Base-by-base conservation (phyloP, 2,797 vertebrate species). In the Galaxias olidus region DNA sequence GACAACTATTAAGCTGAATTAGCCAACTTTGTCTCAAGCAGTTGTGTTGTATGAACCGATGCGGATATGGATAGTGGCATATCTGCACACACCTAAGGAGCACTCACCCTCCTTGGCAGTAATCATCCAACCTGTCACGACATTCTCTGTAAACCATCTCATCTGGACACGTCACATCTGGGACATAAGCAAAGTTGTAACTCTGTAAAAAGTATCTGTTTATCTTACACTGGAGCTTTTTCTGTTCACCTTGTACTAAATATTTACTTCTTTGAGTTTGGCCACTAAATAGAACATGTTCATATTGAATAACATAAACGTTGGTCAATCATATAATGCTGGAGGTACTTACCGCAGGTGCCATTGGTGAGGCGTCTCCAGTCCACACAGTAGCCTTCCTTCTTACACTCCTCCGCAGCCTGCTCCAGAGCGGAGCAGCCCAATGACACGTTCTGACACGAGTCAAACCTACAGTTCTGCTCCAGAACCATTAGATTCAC, bases 321-420 rank as follows among this genome's bases (percentile, higher is more conserved):
- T 56, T 42, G 4, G 42, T 56, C 19, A 17, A 50, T 59, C 1
- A 9, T 15, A 17, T 30, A 0, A n/a, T 17, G 10, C 19, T 45
- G 9, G 30, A 14, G n/a, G 15, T 18, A 30, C 77, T 66, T 81
- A 92, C 91, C 63, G 61, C 91, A 93, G 4, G 0, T 61, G 69
- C 88, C 87, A 30, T 84, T 72, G 0, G 86, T 89, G 20, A 89
- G 74, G 4, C 8, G 14, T 79, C 86, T 88, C 91, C 91, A 93
- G 17, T 88, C 65, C 17, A 91, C 62, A 68, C 86, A 90, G 46
- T 84, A 1, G 47, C 83, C 81, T 10, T 0, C 10, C 0, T 11
- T 51, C 43, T 71, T 82, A 72, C 91, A 92, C 20, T 86, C 76
- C 1, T 71, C 66, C 12, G 86, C 89, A 19, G 88, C 84, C 43